phyloP scores from a whole-genome alignment of 2,888 invertebrate species.

The Philaethria dido region DNA sequence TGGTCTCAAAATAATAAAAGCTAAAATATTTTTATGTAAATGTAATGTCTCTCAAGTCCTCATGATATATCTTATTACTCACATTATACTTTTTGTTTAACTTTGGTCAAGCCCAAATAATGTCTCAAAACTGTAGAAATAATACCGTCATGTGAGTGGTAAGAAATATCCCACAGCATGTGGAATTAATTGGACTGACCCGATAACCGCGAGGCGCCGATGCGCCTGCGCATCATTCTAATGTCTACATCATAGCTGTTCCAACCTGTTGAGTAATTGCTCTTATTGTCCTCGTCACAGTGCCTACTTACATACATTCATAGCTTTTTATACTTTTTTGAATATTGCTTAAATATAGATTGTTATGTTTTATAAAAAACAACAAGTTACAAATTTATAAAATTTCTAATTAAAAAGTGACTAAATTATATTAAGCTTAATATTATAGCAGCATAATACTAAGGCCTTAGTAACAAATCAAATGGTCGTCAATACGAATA shows the following conservation, averaged over 20 bases:
- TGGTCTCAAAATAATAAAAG: too few relatives aligned
- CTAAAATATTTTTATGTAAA: too few relatives aligned
- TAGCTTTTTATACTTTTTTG: neutral
- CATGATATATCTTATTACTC: too few relatives aligned
- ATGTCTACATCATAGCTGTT: constrained; percentile 53
- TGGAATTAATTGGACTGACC: constrained; percentile 57
- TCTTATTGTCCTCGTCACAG: constrained; percentile 49
- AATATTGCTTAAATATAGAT: neutral
- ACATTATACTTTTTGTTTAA: too few relatives aligned
- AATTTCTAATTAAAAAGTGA: too few relatives aligned
- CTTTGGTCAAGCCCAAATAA: neutral
- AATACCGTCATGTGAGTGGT: constrained; percentile 1
- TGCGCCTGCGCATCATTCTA: constrained; percentile 63
- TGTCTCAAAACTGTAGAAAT: neutral
- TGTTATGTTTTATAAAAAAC: too few relatives aligned
- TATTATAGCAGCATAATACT: too few relatives aligned
- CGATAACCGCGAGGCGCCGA: constrained; percentile 77
- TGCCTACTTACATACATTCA: neutral
- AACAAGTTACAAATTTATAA: too few relatives aligned
- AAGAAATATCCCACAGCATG: constrained; percentile 34
- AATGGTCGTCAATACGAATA: constrained; percentile 43
- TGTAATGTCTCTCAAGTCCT: too few relatives aligned
- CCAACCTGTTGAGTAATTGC: constrained; percentile 69
- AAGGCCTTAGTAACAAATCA: constrained; percentile 39
- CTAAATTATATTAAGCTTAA: too few relatives aligned